Base-by-base conservation (phyloP, 2,888 invertebrate genomes). In the Biston stratarius region DNA sequence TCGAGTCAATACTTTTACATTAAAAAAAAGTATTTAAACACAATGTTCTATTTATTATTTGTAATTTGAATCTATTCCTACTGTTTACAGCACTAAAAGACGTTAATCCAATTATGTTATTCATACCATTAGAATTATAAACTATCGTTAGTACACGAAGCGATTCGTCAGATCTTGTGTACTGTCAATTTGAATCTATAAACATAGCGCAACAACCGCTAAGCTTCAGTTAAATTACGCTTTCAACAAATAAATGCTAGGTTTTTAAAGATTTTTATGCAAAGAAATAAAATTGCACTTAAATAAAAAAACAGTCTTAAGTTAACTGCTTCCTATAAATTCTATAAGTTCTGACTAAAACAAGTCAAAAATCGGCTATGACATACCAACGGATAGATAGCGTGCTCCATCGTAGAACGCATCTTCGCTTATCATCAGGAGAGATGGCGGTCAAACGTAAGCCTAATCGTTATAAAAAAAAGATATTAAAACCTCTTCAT, bases 171-270 rank as follows among this genome's bases (percentile, higher is more conserved):
- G 49, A 56, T 15, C 49, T 67, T 45, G 14, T 11, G 48, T 51
- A 47, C 67, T 63, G 59, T 9, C 14, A 38, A 49, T 49, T 42
- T 15, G 7, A 12, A 38, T 51, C 60, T 48, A 15, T 63, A 56
- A 38, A 24, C 53, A 62, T 0, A 36, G 63, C 40, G 73, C 83
- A 75, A 76, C 83, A 78, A 80, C 82, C 74, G 74, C 81, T 81
- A 77, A 79, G 81, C 79, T 75, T 70, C 70, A 78, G 77, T 82
- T 84, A 86, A 90, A 89, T 89, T 90, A 87, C 86, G 80, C 83
- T 86, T 84, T 88, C 83, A 84, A 83, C 82, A 83, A 87, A 88
- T 86, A 85, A 87, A 87, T 83, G 83, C 77, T 78, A 73, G 74
- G 74, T 82, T 83, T 79, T 72, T 67, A 68, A 69, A 67, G 67